Percentiles rank a stretch among this genome's conserved stretches.
Evolutionary conservation across 2,113 vertebrate genomes (phyloP).

Genomic region (Junco hyemalis): DNA sequence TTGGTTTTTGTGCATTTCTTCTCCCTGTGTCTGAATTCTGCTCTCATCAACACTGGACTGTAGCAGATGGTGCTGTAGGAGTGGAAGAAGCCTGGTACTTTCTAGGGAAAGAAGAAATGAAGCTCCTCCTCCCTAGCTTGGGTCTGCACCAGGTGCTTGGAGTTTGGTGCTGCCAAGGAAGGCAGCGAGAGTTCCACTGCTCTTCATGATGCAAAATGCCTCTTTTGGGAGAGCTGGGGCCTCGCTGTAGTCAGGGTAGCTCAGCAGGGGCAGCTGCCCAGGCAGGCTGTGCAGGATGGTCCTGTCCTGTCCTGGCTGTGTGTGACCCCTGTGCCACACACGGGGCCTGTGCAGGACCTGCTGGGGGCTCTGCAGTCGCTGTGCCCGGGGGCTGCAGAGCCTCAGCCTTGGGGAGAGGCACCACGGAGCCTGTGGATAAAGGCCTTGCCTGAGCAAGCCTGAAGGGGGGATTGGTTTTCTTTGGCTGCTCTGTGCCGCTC

Average conservation of each 20-base stretch:
- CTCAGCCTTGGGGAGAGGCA: no score
- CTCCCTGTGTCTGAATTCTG: not conserved
- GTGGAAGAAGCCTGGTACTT: not conserved
- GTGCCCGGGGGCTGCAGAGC: rapidly evolving
- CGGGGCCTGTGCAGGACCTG: rapidly evolving
- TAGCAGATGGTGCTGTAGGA: constrained; percentile 29
- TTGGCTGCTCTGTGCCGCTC: not conserved
- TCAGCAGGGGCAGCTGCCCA: not conserved
- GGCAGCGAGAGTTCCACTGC: not conserved
- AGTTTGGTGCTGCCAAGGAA: not conserved
- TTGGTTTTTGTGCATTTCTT: not conserved
- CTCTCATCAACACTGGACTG: not conserved
- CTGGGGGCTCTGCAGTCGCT: rapidly evolving
- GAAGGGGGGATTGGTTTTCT: not conserved
- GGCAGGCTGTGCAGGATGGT: rapidly evolving
- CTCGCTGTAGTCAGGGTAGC: rapidly evolving
- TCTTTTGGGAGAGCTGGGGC: not conserved
- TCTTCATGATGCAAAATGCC: rapidly evolving
- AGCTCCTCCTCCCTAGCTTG: not conserved
- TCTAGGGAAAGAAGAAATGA: not conserved
- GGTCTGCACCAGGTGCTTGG: not conserved
- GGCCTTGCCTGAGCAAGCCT: rapidly evolving
- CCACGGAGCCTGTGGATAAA: rapidly evolving
- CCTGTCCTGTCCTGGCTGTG: rapidly evolving
- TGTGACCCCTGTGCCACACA: rapidly evolving